Conservation (phyloP, 1,140 invertebrate genomes). For the Drosophila navojoa region DNA sequence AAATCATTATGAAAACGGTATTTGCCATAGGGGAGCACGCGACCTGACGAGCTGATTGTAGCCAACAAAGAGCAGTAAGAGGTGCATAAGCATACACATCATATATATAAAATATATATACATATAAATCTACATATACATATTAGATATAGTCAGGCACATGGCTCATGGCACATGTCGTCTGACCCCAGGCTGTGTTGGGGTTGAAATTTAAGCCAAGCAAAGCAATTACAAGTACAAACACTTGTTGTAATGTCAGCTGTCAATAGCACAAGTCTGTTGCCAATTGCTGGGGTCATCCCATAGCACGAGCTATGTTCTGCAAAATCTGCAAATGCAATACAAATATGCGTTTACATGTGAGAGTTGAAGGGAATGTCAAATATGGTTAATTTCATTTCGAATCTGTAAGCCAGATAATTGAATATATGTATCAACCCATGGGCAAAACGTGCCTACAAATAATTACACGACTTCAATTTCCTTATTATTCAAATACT, state of each 20-base stretch:
- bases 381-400: slow-evolving; percentile 13
- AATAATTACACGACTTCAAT: neutral
- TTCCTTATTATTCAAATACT: too few species aligned
- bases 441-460: neutral
- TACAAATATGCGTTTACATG: neutral
- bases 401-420: neutral
- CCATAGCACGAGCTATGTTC: slow-evolving; percentile 22
- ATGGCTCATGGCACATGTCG: slow-evolving; percentile 31
- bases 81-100: slow-evolving; percentile 22
- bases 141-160: slow-evolving; percentile 17
- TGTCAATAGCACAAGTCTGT: slow-evolving; percentile 56
- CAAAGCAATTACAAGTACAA: slow-evolving; percentile 61
- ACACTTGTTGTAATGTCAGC: slow-evolving; percentile 64
- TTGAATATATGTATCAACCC: neutral
- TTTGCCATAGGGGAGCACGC: slow-evolving; percentile 29
- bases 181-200: slow-evolving; percentile 11
- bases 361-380: slow-evolving; percentile 1
- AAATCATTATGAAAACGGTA: slow-evolving; percentile 51
- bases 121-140: neutral
- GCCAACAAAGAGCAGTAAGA: slow-evolving; percentile 14
- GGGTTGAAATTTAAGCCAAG: slow-evolving; percentile 51
- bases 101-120: neutral
- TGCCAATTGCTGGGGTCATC: slow-evolving; percentile 38
- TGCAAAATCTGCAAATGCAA: neutral
- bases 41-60: slow-evolving; percentile 8